These are phyloP conservation scores for Lineus longissimus DNA, from an alignment of 1,140 invertebrate species.

Conservation along the genomic window DNA sequence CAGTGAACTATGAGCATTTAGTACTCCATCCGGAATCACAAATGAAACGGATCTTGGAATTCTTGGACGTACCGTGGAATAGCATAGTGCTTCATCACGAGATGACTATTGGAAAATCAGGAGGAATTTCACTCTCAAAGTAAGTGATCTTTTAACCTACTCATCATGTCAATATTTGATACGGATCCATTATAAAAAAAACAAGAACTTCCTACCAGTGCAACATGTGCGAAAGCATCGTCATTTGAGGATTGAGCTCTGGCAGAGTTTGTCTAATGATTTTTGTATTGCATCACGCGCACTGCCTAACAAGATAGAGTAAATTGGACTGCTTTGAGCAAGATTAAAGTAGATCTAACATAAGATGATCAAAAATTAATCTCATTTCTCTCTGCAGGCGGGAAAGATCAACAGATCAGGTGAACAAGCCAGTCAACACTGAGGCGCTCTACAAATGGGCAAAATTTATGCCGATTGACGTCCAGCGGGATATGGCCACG, in stretches of 20 bases:
- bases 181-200: not conserved
- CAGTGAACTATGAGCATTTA: slow-evolving; percentile 90
- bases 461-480: slow-evolving; percentile 84
- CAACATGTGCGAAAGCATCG: not conserved
- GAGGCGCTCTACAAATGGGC: slow-evolving; percentile 96
- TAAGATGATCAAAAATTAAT: too few relatives aligned
- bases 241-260: too few relatives aligned
- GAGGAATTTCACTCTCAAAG: slow-evolving; percentile 76
- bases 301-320: too few relatives aligned
- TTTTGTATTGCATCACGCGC: too few relatives aligned
- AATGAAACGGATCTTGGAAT: slow-evolving; percentile 82
- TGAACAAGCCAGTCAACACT: slow-evolving; percentile 93
- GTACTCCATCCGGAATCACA: slow-evolving; percentile 84
- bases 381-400: slow-evolving; percentile 64
- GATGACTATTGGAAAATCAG: slow-evolving; percentile 80
- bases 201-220: not conserved
- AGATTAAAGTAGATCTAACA: too few relatives aligned
- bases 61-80: slow-evolving; percentile 89
- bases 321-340: too few relatives aligned
- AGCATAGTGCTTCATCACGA: slow-evolving; percentile 94
- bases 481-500: slow-evolving; percentile 80
- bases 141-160: slow-evolving; percentile 58
- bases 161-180: not conserved
- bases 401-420: slow-evolving; percentile 96
- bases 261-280: too few relatives aligned